Conservation (phyloP, 1,140 invertebrate genomes). For the Sinella curviseta region DNA sequence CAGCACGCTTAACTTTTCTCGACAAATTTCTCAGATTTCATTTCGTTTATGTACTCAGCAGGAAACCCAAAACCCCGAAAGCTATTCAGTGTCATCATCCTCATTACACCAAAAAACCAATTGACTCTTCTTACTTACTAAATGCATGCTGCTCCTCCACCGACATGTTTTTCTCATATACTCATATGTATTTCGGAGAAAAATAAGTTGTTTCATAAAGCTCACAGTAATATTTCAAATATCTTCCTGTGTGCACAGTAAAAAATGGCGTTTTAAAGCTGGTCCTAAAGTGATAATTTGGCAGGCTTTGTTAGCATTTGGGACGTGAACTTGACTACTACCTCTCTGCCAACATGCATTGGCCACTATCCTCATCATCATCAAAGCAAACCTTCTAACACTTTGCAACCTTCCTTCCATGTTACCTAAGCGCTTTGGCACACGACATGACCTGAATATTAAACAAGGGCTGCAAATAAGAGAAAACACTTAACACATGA, state of each 20-base stretch:
- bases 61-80: background rate
- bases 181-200: too few relatives aligned
- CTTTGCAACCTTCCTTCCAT: too few relatives aligned
- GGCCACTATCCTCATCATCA: too few relatives aligned
- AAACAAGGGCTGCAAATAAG: background rate
- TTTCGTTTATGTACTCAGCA: background rate
- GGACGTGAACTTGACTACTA: too few relatives aligned
- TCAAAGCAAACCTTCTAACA: too few relatives aligned
- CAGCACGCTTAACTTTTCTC: background rate
- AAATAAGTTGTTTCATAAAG: too few relatives aligned
- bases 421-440: too few relatives aligned
- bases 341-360: too few relatives aligned
- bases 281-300: background rate
- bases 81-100: background rate
- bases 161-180: too few relatives aligned
- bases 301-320: background rate
- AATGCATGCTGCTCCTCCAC: too few relatives aligned
- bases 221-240: too few relatives aligned
- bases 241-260: background rate
- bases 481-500: background rate
- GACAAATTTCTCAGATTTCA: background rate
- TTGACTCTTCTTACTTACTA: background rate
- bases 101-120: background rate
- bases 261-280: background rate
- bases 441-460: background rate